Base-by-base conservation (phyloP, 2,113 vertebrate species). In the Xenus cinereus region DNA sequence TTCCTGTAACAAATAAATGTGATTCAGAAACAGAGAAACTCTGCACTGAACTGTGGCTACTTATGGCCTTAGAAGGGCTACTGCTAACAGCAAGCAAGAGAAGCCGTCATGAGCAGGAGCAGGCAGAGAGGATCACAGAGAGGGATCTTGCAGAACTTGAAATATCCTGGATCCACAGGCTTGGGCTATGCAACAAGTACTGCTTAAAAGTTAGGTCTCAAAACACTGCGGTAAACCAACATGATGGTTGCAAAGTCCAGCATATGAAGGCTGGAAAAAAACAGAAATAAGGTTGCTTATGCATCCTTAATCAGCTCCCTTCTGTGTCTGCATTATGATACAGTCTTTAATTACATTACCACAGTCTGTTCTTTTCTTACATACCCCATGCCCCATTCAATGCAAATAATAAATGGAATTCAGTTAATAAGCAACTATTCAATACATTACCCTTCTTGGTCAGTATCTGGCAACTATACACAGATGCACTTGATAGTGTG, bases 1-100 rank as follows among this genome's bases (percentile, higher is more conserved):
- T 99, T 95, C 99, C 99, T 99, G 98, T 46, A 97, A 98, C 37
- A 97, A 32, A 96, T 71, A 6, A 59, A 53, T 3, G 23, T 14
- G 37, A 89, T 54, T 89, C 66, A 96, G 92, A 91, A 83, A 57
- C 26, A 79, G 37, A 33, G 5, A 53, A 86, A 82, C 68, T 80
- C 39, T 80, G 37, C 39, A 24, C 33, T 75, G 78, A 91, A 62
- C 8, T 4, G 3, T 18, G 26, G 53, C 27, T 59, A 14, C 12
- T 39, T 48, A 8, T 4, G 18, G 63, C 35, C 35, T 48, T 80
- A 60, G 67, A 75, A 86, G 51, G 32, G 45, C 24, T 86, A 35
- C 46, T 51, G 32, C 26, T 73, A 51, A 62, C 8, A 30, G 33
- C 35, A 86, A 56, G 16, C 57, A 87, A 33, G 28, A 89, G 66